phyloP scores from a whole-genome alignment of 2,888 invertebrate species.

The Halictus quadricinctus region DNA sequence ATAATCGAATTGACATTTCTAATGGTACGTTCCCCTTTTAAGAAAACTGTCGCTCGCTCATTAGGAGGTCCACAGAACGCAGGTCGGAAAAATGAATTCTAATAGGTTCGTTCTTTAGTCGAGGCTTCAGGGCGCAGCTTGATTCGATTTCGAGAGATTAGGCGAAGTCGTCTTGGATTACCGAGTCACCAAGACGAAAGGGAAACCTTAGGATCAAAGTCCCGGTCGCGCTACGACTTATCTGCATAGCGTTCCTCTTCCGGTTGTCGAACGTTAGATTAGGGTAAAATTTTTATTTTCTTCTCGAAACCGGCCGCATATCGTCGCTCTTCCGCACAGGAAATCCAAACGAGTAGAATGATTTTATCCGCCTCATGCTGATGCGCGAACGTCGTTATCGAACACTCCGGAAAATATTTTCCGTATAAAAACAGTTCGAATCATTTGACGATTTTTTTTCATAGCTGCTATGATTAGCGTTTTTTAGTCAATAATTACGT shows the following conservation, averaged over 20 bases:
- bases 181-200: slow-evolving; percentile 75
- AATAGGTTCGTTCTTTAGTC: slow-evolving; percentile 50
- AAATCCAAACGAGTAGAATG: slow-evolving; percentile 10
- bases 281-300: slow-evolving; percentile 19
- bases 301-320: not conserved
- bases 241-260: slow-evolving; percentile 59
- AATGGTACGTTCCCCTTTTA: not conserved
- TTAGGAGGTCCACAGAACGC: no score
- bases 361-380: not conserved
- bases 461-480: not conserved
- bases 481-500: not conserved
- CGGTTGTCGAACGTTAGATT: slow-evolving; percentile 53
- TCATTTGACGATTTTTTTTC: not conserved
- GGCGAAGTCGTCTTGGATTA: slow-evolving; percentile 75
- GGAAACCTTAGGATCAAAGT: slow-evolving; percentile 80
- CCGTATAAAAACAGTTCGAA: not conserved
- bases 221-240: slow-evolving; percentile 73
- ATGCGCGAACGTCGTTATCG: not conserved
- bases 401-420: not conserved
- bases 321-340: not conserved
- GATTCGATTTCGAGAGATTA: slow-evolving; percentile 71
- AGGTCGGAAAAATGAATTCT: slow-evolving; percentile 25
- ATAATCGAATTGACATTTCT: not conserved
- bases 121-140: slow-evolving; percentile 62
- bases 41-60: not conserved